These are phyloP conservation scores for Drosophila prosaltans DNA, from an alignment of 1,140 invertebrate genomes.

Conservation along the genomic window DNA sequence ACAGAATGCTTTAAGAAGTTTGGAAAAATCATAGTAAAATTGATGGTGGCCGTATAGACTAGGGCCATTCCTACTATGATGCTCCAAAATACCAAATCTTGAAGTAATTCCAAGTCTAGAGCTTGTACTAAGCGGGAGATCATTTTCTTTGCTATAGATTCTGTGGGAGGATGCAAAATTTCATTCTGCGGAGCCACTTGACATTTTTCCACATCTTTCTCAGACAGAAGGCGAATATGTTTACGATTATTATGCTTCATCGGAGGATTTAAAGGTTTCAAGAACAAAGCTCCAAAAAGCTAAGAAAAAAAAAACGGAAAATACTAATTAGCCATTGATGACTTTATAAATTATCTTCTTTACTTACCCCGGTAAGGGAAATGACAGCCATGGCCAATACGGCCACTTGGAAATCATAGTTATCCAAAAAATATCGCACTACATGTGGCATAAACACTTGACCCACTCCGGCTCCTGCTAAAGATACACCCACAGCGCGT, in stretches of 20 bases:
- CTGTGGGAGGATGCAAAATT: not conserved
- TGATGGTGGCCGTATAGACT: slow-evolving; percentile 87
- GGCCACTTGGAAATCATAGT: slow-evolving; percentile 85
- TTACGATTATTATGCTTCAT: slow-evolving; percentile 68
- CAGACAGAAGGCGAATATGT: slow-evolving; percentile 57
- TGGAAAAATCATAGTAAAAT: slow-evolving; percentile 88
- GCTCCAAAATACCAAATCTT: slow-evolving; percentile 86
- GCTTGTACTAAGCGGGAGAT: slow-evolving; percentile 63
- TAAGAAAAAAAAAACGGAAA: slow-evolving; percentile 34
- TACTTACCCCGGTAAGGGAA: slow-evolving; percentile 85
- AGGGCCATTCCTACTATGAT: slow-evolving; percentile 87
- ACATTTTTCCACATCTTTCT: slow-evolving; percentile 46
- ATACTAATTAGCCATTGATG: not conserved
- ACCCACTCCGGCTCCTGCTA: slow-evolving; percentile 89
- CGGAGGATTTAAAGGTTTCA: slow-evolving; percentile 59
- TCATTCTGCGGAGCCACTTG: slow-evolving; percentile 39
- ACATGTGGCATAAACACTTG: slow-evolving; percentile 90
- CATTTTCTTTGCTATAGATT: slow-evolving; percentile 47
- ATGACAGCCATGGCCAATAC: slow-evolving; percentile 86
- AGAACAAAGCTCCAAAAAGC: slow-evolving; percentile 74
- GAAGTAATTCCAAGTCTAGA: slow-evolving; percentile 86
- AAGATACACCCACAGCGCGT: slow-evolving; percentile 87
- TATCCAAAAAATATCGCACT: slow-evolving; percentile 85
- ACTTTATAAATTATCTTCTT: too few species aligned
- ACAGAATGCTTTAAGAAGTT: slow-evolving; percentile 86